phyloP scores from a whole-genome alignment of 2,888 invertebrate species.

The Hyposoter dolosus region DNA sequence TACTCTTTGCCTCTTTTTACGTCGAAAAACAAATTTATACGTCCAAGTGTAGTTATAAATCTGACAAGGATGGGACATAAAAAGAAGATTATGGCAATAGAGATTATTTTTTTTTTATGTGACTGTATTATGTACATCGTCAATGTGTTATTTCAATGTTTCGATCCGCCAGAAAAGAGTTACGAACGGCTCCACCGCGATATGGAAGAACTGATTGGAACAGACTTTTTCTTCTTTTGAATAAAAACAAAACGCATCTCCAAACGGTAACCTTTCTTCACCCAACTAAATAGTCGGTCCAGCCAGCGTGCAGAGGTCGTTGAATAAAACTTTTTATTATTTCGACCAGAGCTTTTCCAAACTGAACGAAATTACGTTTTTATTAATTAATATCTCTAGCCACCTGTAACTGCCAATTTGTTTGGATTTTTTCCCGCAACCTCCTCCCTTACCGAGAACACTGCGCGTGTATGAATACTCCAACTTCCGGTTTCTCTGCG shows the following conservation, averaged over 20 bases:
- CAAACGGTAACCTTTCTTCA: neutral
- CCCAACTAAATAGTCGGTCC: neutral
- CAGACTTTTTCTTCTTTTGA: neutral
- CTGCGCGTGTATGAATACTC: neutral
- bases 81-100: too few relatives aligned
- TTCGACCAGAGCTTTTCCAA: slow-evolving; percentile 3
- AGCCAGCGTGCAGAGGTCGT: neutral
- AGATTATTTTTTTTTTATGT: neutral
- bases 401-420: slow-evolving; percentile 19
- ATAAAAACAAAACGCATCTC: neutral
- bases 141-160: neutral
- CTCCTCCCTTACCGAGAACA: neutral
- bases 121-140: neutral
- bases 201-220: neutral
- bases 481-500: neutral
- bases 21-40: neutral
- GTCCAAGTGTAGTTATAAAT: neutral
- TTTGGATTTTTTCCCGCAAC: neutral
- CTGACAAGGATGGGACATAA: neutral
- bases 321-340: neutral
- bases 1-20: slow-evolving; percentile 3
- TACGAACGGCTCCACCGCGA: neutral
- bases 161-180: neutral
- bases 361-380: slow-evolving; percentile 8
- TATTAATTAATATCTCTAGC: slow-evolving; percentile 20